Percentiles rank a stretch among this genome's conserved stretches.
Conservation (phyloP, 2,797 vertebrate species). For the Synaphobranchus kaupii region DNA sequence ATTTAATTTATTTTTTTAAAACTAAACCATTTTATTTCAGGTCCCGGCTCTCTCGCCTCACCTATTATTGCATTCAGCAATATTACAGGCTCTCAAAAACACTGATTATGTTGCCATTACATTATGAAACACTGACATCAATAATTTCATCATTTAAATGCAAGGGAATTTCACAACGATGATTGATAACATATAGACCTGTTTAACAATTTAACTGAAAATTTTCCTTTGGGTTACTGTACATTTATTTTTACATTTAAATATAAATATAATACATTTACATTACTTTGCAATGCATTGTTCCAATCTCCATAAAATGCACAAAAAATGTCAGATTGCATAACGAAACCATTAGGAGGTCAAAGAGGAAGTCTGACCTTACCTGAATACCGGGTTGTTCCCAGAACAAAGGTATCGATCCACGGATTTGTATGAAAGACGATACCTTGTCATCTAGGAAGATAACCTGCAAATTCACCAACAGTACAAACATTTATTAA, state of each 20-base stretch:
- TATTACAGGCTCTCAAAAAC: neutral
- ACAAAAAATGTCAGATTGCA: neutral
- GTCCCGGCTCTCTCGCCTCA: neutral
- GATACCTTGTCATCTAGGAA: conserved; percentile 93
- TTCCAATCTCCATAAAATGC: neutral
- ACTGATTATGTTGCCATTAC: neutral
- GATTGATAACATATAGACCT: neutral
- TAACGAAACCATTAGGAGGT: neutral
- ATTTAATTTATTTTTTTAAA: no score
- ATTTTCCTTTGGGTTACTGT: neutral
- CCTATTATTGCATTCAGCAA: neutral
- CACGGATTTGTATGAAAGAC: conserved; percentile 97
- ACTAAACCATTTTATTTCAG: neutral
- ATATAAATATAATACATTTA: no score
- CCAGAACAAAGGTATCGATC: conserved; percentile 97
- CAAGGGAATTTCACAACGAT: neutral
- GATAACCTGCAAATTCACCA: conserved; percentile 76
- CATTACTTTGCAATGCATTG: neutral
- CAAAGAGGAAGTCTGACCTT: conserved; percentile 38
- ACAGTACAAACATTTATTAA: neutral
- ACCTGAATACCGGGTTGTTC: conserved; percentile 98
- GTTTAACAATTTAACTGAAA: neutral
- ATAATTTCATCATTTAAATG: neutral
- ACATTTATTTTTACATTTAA: no score
- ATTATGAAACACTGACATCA: conserved; percentile 1